These are phyloP conservation scores for Tinea pellionella DNA, from an alignment of 2,888 invertebrate genomes.

Conservation along the genomic window DNA sequence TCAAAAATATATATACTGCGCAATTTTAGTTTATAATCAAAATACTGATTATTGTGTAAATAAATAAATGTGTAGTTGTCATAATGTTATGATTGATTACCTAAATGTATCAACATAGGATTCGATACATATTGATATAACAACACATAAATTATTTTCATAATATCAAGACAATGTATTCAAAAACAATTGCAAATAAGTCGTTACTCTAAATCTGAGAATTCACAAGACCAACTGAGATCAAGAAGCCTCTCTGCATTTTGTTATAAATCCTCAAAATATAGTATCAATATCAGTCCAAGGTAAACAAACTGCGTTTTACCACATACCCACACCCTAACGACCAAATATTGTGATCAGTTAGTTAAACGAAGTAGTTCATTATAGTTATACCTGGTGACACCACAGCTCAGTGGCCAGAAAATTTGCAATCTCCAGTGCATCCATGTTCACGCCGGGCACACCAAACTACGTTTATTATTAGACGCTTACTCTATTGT, in stretches of 20 bases:
- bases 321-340: no score
- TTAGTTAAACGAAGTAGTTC: no score
- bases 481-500: conserved; percentile 69
- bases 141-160: not conserved
- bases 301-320: no score
- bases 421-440: conserved; percentile 86
- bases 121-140: not conserved
- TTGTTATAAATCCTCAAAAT: no score
- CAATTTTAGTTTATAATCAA: no score
- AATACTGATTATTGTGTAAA: no score
- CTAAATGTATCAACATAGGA: not conserved
- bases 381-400: conserved; percentile 79
- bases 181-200: not conserved
- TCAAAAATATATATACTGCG: no score
- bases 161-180: not conserved
- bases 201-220: not conserved
- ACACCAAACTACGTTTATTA: conserved; percentile 59
- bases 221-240: no score
- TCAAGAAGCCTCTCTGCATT: no score
- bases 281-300: no score
- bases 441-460: conserved; percentile 74
- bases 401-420: conserved; percentile 86
- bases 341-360: no score
- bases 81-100: not conserved
- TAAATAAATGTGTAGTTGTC: not conserved